Evolutionary conservation across 2,113 vertebrate species (phyloP).

Genomic region (Dicentrarchus labrax): DNA sequence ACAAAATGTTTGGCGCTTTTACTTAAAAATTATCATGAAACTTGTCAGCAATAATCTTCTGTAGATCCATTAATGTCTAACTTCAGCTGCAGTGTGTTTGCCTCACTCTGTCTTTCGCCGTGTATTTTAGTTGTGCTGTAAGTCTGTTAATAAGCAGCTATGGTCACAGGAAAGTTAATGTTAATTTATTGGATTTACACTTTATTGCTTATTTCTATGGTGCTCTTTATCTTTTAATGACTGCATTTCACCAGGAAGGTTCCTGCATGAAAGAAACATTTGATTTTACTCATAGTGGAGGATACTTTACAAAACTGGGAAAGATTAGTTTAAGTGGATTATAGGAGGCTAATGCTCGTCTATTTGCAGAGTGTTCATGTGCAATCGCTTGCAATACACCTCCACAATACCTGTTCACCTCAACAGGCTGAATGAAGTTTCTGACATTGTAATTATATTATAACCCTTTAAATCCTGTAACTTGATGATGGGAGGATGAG

Average conservation of each 20-base stretch:
- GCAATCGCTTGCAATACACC: conserved; percentile 26
- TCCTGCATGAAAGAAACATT: neutral
- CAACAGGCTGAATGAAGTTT: neutral
- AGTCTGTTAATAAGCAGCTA: conserved; percentile 1
- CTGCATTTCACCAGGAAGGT: neutral
- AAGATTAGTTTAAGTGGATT: conserved; percentile 75
- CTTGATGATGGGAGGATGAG: neutral
- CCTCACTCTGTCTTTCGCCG: neutral
- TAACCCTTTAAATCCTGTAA: neutral
- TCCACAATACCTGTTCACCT: neutral
- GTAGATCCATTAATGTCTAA: neutral
- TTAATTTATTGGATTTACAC: neutral
- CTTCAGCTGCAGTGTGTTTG: neutral
- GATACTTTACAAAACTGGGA: conserved; percentile 29
- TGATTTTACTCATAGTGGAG: conserved; percentile 2
- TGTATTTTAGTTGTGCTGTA: neutral
- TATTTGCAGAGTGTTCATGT: conserved; percentile 51
- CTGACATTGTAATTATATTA: neutral
- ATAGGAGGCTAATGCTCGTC: conserved; percentile 32
- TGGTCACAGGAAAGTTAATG: neutral
- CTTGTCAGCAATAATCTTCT: neutral
- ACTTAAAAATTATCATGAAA: neutral
- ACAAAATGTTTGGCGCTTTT: neutral
- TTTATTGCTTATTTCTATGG: no score
- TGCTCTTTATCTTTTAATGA: neutral